Conservation (phyloP, 1,140 invertebrate species). For the Copidosoma floridanum region DNA sequence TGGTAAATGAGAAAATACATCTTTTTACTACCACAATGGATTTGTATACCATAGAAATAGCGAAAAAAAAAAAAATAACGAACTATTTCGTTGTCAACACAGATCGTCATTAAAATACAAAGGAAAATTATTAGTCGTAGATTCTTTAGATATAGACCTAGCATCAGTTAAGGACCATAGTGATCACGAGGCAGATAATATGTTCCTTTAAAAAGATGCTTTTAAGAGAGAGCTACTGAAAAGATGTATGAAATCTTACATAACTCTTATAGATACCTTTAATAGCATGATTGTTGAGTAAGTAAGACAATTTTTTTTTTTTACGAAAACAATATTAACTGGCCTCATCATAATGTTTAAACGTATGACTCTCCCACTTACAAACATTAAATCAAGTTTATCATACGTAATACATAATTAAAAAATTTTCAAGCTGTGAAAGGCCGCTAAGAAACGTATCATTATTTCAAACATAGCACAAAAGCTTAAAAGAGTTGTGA, state of each 20-base stretch:
- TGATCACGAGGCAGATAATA: background rate
- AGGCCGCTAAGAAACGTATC: too few relatives aligned
- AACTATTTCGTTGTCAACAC: background rate
- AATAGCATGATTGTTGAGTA: background rate
- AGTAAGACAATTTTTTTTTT: too few relatives aligned
- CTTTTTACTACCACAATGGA: too few relatives aligned
- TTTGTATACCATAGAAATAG: background rate
- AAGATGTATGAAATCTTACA: background rate
- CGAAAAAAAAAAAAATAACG: background rate
- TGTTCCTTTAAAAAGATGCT: background rate
- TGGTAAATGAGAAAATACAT: too few relatives aligned
- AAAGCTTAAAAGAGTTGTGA: too few relatives aligned
- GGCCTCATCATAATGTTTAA: background rate
- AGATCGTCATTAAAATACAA: background rate
- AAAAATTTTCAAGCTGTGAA: too few relatives aligned
- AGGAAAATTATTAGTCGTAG: background rate
- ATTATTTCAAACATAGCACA: too few relatives aligned
- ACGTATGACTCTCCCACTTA: background rate
- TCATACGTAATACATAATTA: too few relatives aligned
- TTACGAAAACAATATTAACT: too few relatives aligned
- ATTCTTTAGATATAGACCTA: background rate
- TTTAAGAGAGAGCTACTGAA: background rate
- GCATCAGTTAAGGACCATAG: background rate
- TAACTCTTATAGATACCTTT: background rate
- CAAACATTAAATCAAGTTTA: background rate